Conservation (phyloP, 2,113 vertebrate species). For the Dromaius novaehollandiae region DNA sequence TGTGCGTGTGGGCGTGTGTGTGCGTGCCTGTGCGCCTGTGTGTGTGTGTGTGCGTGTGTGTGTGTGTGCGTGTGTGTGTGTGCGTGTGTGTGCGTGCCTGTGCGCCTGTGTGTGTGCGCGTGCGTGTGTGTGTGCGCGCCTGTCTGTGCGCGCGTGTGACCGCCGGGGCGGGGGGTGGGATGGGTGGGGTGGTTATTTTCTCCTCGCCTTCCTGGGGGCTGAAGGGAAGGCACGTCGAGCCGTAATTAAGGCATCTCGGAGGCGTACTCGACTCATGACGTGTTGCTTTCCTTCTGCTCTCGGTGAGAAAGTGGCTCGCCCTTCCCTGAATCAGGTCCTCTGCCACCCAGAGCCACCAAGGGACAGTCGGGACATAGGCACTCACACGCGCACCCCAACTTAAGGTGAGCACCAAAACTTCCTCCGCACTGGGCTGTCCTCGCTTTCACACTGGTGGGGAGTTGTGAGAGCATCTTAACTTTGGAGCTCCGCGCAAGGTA, state of each 20-base stretch:
- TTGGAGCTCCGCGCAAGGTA: slow-evolving; percentile 71
- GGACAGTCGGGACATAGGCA: slow-evolving; percentile 63
- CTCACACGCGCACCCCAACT: slow-evolving; percentile 49
- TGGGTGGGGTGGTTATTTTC: slow-evolving; percentile 3
- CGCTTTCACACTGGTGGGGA: slow-evolving; percentile 28
- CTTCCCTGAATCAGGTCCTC: slow-evolving; percentile 75
- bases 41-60: not conserved
- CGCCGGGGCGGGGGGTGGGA: not conserved
- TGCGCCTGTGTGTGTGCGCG: no score
- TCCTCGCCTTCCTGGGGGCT: slow-evolving; percentile 68
- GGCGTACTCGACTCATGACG: slow-evolving; percentile 80
- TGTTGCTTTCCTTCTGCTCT: slow-evolving; percentile 79
- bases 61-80: no score
- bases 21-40: not conserved
- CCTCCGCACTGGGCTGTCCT: slow-evolving; percentile 49
- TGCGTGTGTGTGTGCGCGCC: no score
- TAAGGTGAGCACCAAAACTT: slow-evolving; percentile 74
- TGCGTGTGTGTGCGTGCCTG: no score
- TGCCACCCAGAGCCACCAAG: slow-evolving; percentile 78
- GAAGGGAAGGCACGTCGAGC: slow-evolving; percentile 71
- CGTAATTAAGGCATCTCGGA: slow-evolving; percentile 79
- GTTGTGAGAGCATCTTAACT: slow-evolving; percentile 55
- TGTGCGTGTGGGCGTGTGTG: no score
- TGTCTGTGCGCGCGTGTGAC: no score
- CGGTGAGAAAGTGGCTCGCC: slow-evolving; percentile 76